Conservation (phyloP, 2,888 invertebrate species). For the Chrysopilus asiliformis region DNA sequence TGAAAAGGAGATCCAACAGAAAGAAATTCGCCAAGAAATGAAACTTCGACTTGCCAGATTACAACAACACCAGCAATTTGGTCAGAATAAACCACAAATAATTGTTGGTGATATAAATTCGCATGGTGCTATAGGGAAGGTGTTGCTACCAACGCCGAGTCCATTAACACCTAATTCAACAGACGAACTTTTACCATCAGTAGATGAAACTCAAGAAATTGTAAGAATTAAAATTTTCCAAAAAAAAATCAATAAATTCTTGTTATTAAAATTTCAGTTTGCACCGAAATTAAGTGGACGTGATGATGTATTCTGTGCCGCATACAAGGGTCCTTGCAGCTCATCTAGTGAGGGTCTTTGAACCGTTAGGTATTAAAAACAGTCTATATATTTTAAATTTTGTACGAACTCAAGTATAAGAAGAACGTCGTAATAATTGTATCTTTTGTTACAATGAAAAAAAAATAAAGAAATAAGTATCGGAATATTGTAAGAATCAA, state of each 20-base stretch:
- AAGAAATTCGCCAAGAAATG: slow-evolving; percentile 63
- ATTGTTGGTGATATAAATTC: slow-evolving; percentile 36
- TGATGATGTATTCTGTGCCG: slow-evolving; percentile 45
- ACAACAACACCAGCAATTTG: slow-evolving; percentile 43
- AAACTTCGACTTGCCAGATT: slow-evolving; percentile 60
- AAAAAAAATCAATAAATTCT: not conserved
- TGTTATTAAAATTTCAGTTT: slow-evolving; percentile 17
- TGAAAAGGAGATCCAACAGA: slow-evolving; percentile 69
- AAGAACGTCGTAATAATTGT: not conserved
- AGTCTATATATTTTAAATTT: slow-evolving; percentile 15
- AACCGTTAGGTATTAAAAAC: slow-evolving; percentile 11
- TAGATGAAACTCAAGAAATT: slow-evolving; percentile 69
- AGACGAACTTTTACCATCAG: slow-evolving; percentile 67
- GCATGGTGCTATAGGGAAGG: slow-evolving; percentile 24
- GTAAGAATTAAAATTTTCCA: slow-evolving; percentile 1
- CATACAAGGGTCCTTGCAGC: slow-evolving; percentile 40
- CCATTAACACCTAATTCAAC: slow-evolving; percentile 72
- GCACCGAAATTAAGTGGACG: slow-evolving; percentile 15
- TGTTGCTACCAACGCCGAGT: slow-evolving; percentile 47
- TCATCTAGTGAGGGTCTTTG: slow-evolving; percentile 39
- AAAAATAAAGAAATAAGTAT: too few relatives aligned
- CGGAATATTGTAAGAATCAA: too few relatives aligned
- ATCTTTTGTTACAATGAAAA: too few relatives aligned
- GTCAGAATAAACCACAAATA: slow-evolving; percentile 39
- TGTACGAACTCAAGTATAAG: slow-evolving; percentile 9